Evolutionary conservation across 2,888 invertebrate genomes (phyloP), one percentile per base, ranked within the genome.

Genomic region (Lomographa bimaculata): DNA sequence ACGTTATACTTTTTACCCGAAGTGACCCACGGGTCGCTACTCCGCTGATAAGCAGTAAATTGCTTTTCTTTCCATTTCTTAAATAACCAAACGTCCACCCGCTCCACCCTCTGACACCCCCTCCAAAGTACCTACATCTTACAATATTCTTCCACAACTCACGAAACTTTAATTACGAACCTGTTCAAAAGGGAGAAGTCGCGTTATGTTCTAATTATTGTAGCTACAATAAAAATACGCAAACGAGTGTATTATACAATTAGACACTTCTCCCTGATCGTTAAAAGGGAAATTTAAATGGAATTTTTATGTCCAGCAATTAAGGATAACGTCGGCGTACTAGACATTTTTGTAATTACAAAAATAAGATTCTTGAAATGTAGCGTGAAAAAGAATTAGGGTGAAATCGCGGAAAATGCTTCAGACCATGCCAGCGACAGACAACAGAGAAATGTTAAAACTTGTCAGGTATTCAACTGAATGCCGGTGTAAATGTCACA

Each of bases 221-320:
- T 83, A 81, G 76, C 72, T 71, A 84, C 86, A 79, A 87, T 89
- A 89, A 89, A 89, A 89, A 87, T 87, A 89, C 89, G 89, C 80
- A 86, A 89, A 89, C 87, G 89, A 89, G 89, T 89, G 80, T 89
- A 89, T 89, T 89, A 89, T 89, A 85, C 87, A 89, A 89, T 89
- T 87, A 89, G 87, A 84, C 85, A 86, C 85, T 82, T 84, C 81
- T 82, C 85, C 82, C 70, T 65, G 83, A 87, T 87, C 84, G 86
- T 87, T 87, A 89, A 89, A 89, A 89, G 79, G 89, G 85, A 89
- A 90, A 90, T 89, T 90, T 89, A 85, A 89, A 90, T 90, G 89
- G 89, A 90, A 89, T 90, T 90, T 89, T 89, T 89, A 89, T 89
- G 89, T 89, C 80, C 85, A 85, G 85, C 86, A 89, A 87, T 89